Evolutionary conservation across 2,888 invertebrate genomes (phyloP), one percentile per base, ranked within the genome.

Genomic region (Dione vanillae): DNA sequence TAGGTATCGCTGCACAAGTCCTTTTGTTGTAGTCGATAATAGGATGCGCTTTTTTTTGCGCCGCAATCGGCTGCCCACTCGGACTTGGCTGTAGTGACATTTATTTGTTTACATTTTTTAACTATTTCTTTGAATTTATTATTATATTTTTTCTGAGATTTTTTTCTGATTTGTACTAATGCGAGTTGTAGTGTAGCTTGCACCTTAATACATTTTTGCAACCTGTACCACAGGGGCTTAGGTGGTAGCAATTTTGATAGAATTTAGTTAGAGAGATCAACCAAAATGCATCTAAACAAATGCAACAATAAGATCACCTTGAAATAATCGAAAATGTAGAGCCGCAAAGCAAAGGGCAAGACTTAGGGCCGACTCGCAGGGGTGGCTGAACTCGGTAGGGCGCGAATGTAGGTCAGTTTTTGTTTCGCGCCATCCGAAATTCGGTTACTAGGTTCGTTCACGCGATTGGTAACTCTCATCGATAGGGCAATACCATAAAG

Each of bases 11-110:
- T 92, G 92, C 91, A 91, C 89, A 87, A 89, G 88, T 91, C 92
- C 92, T 92, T 93, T 92, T 93, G 91, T 92, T 92, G 91, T 90
- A 92, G 89, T 92, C 92, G 92, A 93, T 93, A 92, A 92, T 92
- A 89, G 89, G 92, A 92, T 92, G 93, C 93, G 92, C 91, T 93
- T 93, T 93, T 92, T 92, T 85, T 89, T 88, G 87, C 83, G 85
- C 84, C 87, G 85, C 78, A 74, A 79, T 79, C 78, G 79, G 77
- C 77, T 79, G 90, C 87, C 90, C 89, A 85, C 77, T 82, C 84
- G 85, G 77, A 85, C 83, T 84, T 54, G 52, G 52, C n/a, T 19
- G 6, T 41, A 84, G 83, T 79, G 79, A 76, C 78, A 75, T 79
- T 71, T 78, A 81, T 83, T 87, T 88, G 86, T 90, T 88, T 88